Base-by-base conservation (phyloP, 2,797 vertebrate genomes). In the Acrossocheilus wenchowensis region DNA sequence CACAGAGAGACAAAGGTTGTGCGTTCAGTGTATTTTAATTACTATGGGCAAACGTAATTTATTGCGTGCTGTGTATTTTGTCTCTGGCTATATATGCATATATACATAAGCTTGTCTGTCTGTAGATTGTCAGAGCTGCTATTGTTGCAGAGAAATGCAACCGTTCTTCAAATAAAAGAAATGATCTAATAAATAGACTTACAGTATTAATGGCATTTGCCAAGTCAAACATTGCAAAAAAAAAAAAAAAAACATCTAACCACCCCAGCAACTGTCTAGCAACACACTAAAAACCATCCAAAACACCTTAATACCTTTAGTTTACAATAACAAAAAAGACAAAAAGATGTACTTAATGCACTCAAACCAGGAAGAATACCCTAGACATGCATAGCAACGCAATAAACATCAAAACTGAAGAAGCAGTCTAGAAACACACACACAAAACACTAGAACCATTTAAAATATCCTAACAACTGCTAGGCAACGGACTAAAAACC, bases 1-100 rank as follows among this genome's bases (percentile, higher is more conserved):
- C 50, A 54, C 36, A 17, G 48, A 72, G 60, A 43, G 69, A 45
- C 17, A 62, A 69, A 84, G 36, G n/a, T 36, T 85, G 30, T 43
- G 11, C 17, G 14, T 75, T 80, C 64, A 66, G 54, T 66, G 6
- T 41, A n/a, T 50, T 57, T 78, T n/a, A 71, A 45, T 57, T 21
- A 43, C 14, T 39, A 39, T 21, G 54, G 34, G 15, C 36, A 78
- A 85, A 79, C n/a, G 7, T 48, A 23, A 39, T 15, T n/a, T 17
- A 79, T 9, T 43, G 15, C 45, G 23, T 83, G 5, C 45, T 43
- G 62, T 85, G n/a, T 30, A 52, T 66, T 64, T 50, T 17, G 50
- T 34, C 21, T 54, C 34, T 6, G 48, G 8, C 36, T 72, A 41
- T 36, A 36, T 21, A 39, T 6, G 19, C 50, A 57, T 60, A 60